These are phyloP conservation scores for Orussus abietinus DNA, from an alignment of 1,140 invertebrate genomes.

Conservation along the genomic window DNA sequence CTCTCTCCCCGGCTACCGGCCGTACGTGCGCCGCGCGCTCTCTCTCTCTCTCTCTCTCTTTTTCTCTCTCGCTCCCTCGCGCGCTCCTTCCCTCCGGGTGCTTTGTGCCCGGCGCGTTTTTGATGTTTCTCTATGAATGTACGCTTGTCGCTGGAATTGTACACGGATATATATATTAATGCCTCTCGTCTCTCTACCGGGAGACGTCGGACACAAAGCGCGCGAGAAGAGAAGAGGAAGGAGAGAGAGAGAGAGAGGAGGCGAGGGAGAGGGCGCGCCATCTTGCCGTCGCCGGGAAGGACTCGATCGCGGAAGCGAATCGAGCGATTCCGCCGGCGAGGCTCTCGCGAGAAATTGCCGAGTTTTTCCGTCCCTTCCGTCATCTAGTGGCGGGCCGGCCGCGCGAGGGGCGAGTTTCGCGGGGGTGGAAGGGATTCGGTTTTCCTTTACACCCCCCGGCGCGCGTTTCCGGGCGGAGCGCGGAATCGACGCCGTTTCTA, in stretches of 20 bases:
- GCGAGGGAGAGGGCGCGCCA: neutral
- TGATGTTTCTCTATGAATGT: slow-evolving; percentile 35
- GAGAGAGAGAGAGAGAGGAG: neutral
- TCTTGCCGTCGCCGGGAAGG: too few species aligned
- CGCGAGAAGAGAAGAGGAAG: slow-evolving; percentile 12
- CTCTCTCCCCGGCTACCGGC: slow-evolving; percentile 14
- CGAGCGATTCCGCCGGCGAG: too few species aligned
- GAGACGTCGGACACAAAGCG: slow-evolving; percentile 11
- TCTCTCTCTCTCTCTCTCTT: slow-evolving; percentile 14
- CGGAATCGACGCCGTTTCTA: too few species aligned
- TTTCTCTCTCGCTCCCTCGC: slow-evolving; percentile 4
- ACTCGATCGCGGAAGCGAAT: neutral
- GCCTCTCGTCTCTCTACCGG: slow-evolving; percentile 15
- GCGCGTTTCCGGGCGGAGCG: slow-evolving; percentile 12
- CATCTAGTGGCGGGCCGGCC: too few species aligned
- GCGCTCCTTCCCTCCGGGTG: slow-evolving; percentile 12
- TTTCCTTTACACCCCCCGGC: too few species aligned
- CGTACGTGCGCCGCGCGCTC: slow-evolving; percentile 4
- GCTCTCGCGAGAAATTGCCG: slow-evolving; percentile 8
- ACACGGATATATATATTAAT: slow-evolving; percentile 20
- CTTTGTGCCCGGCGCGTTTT: slow-evolving; percentile 39
- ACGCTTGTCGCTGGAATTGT: slow-evolving; percentile 22
- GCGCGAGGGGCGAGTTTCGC: too few species aligned
- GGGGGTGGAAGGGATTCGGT: too few species aligned
- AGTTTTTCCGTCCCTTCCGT: too few species aligned